Base-by-base conservation (phyloP, 64 coral and sea anemone genomes). In the Stylophora pistillata region DNA sequence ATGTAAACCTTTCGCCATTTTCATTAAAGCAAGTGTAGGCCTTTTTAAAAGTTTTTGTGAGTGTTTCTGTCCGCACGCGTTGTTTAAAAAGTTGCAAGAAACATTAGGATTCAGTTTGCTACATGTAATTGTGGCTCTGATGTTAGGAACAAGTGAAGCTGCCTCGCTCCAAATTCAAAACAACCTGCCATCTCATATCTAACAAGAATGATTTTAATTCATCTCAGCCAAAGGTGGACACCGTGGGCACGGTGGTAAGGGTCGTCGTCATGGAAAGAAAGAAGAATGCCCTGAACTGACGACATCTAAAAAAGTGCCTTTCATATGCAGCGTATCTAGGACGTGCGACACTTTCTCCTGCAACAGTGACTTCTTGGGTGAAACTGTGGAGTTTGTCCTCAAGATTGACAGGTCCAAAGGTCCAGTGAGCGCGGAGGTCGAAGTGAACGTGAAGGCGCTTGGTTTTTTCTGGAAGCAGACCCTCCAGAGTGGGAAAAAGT, bases 201-300 rank as follows among this genome's bases (percentile, higher is more conserved):
- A 47, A 47, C 37, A 47, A 47, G 37, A 47, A 47, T 64, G 18
- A 30, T 30, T 32, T 32, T 15, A 27, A 30, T 81, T 18, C 9
- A 59, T 69, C 53, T 70, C 23, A 84, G 80, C 33, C n/a, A 84
- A 84, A 84, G 80, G 80, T 15, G 80, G 79, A 60, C 59, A 82
- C 47, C 58, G 20, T n/a, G 9, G 80, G 32, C 79, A 17, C 0
- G 52, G 6, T 26, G 52, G 14, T 28, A 10, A 77, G 1, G 20
- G 11, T 11, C 20, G 59, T 16, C 32, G 53, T 23, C 16, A 54
- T 1, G 10, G 33, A 2, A 47, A 21, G 53, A 7, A 52, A 53
- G 34, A 53, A 5, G 73, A 34, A 53, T 84, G 80, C 11, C 41
- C 80, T 84, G 13, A 11, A 34, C 80, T 5, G 9, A 16, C 16